These are phyloP conservation scores for Bergia puertoricense DNA, from an alignment of 92 coral and sea anemone genomes.

Conservation along the genomic window DNA sequence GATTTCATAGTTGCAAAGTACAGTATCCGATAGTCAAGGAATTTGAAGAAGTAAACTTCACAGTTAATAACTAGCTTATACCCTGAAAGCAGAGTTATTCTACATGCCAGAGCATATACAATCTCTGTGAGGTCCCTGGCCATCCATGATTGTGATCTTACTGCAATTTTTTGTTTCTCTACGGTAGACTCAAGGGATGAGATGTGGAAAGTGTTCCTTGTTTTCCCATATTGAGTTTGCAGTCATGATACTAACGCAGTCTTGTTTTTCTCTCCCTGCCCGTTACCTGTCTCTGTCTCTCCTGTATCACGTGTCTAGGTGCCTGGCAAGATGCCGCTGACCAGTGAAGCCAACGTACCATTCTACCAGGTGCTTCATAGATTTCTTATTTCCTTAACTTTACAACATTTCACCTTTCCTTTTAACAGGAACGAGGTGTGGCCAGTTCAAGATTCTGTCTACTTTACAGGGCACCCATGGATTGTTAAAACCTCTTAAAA, in stretches of 20 bases:
- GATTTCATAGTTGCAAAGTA: no score
- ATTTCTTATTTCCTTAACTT: no score
- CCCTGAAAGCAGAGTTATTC: no score
- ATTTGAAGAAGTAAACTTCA: no score
- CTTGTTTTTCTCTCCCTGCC: constrained; percentile 33
- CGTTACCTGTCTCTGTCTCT: constrained; percentile 44
- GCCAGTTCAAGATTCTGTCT: background rate
- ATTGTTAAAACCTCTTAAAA: background rate
- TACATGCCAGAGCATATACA: background rate
- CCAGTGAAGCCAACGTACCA: background rate
- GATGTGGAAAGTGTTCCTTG: constrained; percentile 4
- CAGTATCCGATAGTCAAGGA: no score
- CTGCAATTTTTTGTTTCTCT: background rate
- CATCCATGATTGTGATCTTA: background rate
- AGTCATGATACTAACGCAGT: constrained; percentile 17
- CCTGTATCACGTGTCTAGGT: constrained; percentile 38
- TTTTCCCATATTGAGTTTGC: background rate
- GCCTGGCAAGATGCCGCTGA: constrained; percentile 32
- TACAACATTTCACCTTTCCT: background rate
- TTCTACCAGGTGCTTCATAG: background rate
- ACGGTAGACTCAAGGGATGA: background rate
- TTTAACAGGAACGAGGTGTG: background rate
- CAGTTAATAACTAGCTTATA: no score
- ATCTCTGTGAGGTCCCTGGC: background rate
- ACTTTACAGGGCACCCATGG: background rate